phyloP scores from a whole-genome alignment of 2,113 vertebrate genomes.

The Plestiodon gilberti region DNA sequence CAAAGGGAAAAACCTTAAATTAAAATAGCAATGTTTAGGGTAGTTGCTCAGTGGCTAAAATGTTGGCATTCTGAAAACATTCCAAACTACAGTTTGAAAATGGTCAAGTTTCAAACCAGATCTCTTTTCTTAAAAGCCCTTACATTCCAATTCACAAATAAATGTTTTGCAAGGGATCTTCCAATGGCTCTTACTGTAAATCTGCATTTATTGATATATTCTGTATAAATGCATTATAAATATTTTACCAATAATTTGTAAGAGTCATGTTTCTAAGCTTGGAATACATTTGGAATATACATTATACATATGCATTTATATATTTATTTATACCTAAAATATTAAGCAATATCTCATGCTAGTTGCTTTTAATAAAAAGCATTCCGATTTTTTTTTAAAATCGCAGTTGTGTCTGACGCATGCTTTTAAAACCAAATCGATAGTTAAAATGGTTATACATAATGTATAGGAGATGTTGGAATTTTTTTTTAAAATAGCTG shows the following conservation, averaged over 20 bases:
- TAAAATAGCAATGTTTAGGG: constrained; percentile 76
- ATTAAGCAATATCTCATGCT: constrained; percentile 82
- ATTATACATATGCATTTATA: constrained; percentile 81
- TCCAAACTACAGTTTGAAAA: constrained; percentile 47
- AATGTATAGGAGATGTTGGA: constrained; percentile 69
- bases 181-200: constrained; percentile 67
- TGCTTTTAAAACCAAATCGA: constrained; percentile 74
- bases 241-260: constrained; percentile 80
- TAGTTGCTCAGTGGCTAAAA: constrained; percentile 77
- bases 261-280: constrained; percentile 79
- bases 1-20: constrained; percentile 70
- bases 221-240: constrained; percentile 85
- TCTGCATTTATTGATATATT: constrained; percentile 75
- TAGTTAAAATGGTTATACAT: constrained; percentile 54
- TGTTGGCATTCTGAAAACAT: constrained; percentile 68
- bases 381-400: constrained; percentile 73
- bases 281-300: constrained; percentile 83
- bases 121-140: constrained; percentile 68
- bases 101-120: constrained; percentile 58
- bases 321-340: constrained; percentile 77
- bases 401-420: constrained; percentile 74
- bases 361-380: constrained; percentile 83
- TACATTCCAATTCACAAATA: constrained; percentile 52
- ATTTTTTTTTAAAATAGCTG: constrained; percentile 64
- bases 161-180: constrained; percentile 69